Base-by-base conservation (phyloP, 1,140 invertebrate species). In the Holcopasites calliopsidis region DNA sequence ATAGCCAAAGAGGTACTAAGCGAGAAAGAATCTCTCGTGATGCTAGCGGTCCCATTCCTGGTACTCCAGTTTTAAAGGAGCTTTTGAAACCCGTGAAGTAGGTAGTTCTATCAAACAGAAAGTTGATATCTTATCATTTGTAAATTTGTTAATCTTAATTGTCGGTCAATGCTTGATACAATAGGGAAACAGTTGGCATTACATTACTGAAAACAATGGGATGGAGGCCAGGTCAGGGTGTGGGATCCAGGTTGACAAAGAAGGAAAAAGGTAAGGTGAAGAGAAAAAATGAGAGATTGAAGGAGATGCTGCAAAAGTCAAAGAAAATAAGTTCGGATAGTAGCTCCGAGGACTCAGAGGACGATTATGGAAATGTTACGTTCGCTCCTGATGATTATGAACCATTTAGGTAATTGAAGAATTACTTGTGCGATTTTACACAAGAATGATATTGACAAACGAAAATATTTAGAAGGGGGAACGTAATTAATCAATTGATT, bases 301-400 rank as follows among this genome's bases (percentile, higher is more conserved):
- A 94, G 89, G 89, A 95, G 1, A 96, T 93, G 65, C 89, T 95
- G 78, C 94, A 94, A 7, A 82, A 87, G 40, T 66, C 85, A 35
- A 23, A 55, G 6, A 38, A 76, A 52, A 88, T 90, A 35, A 82
- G 86, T 23, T 87, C 90, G 62, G 90, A 86, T 42, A 89, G 87
- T 87, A 87, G 89, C 44, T 88, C 90, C 10, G 87, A 89, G 58
- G 92, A 90, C 57, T 94, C 94, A 0, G 94, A 95, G 71, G 94
- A 94, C 55, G 93, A 95, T 38, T 93, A 93, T 78, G 90, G 87
- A 38, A 90, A 93, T 47, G 90, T 95, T 1, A 94, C 95, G 11
- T 97, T 97, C 91, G 96, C 97, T n/a, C 97, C 97, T 7, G 95
- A 96, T 88, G 97, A 98, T 90, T 95, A 95, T 82, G 94, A 95